phyloP scores from a whole-genome alignment of 1,140 invertebrate species.

The Lethrus apterus region DNA sequence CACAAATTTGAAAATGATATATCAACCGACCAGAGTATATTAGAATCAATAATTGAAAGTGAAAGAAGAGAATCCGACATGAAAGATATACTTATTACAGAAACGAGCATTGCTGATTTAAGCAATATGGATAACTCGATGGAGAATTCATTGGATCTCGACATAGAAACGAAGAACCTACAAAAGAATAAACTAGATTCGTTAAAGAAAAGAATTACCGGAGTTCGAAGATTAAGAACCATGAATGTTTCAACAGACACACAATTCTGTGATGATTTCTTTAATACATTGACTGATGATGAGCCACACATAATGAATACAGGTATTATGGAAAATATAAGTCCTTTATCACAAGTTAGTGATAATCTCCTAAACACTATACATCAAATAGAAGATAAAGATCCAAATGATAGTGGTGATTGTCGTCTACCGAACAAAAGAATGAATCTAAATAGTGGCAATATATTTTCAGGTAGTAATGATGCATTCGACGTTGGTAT shows the following conservation, averaged over 20 bases:
- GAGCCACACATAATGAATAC: background rate
- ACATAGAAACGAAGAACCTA: background rate
- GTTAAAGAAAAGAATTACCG: background rate
- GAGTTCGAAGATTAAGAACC: background rate
- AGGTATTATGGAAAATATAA: slow-evolving; percentile 2
- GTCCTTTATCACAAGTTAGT: background rate
- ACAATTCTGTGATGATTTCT: slow-evolving; percentile 2
- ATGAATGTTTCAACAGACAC: background rate
- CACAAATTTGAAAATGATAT: slow-evolving; percentile 10
- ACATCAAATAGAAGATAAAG: background rate
- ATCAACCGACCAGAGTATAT: slow-evolving; percentile 2
- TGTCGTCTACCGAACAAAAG: background rate
- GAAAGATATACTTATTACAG: slow-evolving; percentile 8
- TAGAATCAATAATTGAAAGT: slow-evolving; percentile 11
- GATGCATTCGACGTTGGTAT: background rate
- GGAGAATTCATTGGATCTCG: background rate
- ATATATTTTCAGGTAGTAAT: background rate
- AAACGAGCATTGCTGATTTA: background rate
- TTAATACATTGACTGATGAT: slow-evolving; percentile 6
- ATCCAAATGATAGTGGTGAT: background rate
- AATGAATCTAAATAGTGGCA: too few relatives aligned
- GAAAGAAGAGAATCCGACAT: slow-evolving; percentile 6
- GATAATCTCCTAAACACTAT: background rate
- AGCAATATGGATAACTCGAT: background rate
- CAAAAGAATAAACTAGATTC: slow-evolving; percentile 5